Evolutionary conservation across 1,140 invertebrate species (phyloP).

Genomic region (Triops cancriformis): DNA sequence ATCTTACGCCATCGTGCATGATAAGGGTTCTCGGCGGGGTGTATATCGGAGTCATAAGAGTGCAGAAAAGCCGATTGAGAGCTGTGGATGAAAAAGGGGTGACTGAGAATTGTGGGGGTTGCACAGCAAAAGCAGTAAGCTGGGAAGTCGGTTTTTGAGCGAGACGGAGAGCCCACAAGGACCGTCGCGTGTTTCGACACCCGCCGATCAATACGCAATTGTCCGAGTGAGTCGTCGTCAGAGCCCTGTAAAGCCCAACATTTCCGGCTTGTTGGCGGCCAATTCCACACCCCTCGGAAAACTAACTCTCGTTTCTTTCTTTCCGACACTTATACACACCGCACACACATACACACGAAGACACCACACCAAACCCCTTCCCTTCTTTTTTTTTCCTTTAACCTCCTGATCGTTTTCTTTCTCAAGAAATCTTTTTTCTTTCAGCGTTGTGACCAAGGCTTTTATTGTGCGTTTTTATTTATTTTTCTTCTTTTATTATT

Average conservation of each 20-base stretch:
- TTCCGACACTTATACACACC: neutral
- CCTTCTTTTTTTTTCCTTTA: neutral
- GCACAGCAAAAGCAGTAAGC: neutral
- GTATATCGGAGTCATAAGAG: neutral
- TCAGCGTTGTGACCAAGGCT: neutral
- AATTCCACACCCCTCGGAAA: constrained; percentile 9
- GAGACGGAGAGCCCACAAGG: neutral
- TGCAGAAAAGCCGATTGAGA: neutral
- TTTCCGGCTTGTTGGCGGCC: constrained; percentile 11
- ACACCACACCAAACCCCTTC: neutral
- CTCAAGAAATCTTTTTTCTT: neutral
- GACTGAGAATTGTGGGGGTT: neutral
- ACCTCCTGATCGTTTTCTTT: neutral
- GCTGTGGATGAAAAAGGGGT: constrained; percentile 6
- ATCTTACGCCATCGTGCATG: neutral
- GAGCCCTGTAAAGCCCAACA: constrained; percentile 4
- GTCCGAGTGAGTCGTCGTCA: constrained; percentile 12
- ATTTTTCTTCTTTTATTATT: neutral
- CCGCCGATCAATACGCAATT: constrained; percentile 12
- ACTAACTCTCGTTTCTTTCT: neutral
- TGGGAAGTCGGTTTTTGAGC: constrained; percentile 6
- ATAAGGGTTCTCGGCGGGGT: neutral
- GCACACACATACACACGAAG: neutral
- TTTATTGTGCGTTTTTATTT: neutral
- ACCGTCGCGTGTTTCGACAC: constrained; percentile 8